Evolutionary conservation across 2,113 vertebrate genomes (phyloP).

Genomic region (Bolborhynchus lineola): DNA sequence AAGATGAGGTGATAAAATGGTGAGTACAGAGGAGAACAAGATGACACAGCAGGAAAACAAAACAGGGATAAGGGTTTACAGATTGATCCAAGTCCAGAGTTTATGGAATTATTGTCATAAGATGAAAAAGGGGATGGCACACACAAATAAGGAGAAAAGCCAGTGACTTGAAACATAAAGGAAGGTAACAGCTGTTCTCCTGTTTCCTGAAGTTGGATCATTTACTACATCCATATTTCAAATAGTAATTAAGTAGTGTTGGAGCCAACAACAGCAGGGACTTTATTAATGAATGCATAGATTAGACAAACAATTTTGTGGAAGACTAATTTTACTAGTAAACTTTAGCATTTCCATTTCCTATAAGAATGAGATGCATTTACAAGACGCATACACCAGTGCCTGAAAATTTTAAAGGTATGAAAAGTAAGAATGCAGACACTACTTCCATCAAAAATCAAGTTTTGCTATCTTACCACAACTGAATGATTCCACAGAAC

Average conservation of each 20-base stretch:
- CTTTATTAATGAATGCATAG: conserved; percentile 50
- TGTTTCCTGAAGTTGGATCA: conserved; percentile 51
- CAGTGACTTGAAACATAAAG: conserved; percentile 17
- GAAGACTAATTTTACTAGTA: not conserved
- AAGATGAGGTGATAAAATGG: not conserved
- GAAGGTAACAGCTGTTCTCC: conserved; percentile 56
- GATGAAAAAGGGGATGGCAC: conserved; percentile 4
- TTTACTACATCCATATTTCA: conserved; percentile 60
- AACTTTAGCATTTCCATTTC: not conserved
- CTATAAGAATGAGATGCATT: not conserved
- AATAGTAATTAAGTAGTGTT: conserved; percentile 55
- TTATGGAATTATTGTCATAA: conserved; percentile 4
- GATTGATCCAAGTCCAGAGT: not conserved
- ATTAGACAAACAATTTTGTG: conserved; percentile 41
- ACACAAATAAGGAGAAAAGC: conserved; percentile 14
- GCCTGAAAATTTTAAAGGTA: not conserved
- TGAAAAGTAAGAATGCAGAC: not conserved
- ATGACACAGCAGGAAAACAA: not conserved
- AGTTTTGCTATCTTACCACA: not conserved
- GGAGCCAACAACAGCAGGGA: conserved; percentile 54
- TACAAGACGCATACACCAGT: not conserved
- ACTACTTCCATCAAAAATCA: not conserved
- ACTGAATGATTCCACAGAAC: not conserved
- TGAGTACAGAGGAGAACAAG: not conserved
- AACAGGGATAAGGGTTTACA: not conserved